phyloP scores from a whole-genome alignment of 2,888 invertebrate genomes.

The Rhimphoctona megacephalus region DNA sequence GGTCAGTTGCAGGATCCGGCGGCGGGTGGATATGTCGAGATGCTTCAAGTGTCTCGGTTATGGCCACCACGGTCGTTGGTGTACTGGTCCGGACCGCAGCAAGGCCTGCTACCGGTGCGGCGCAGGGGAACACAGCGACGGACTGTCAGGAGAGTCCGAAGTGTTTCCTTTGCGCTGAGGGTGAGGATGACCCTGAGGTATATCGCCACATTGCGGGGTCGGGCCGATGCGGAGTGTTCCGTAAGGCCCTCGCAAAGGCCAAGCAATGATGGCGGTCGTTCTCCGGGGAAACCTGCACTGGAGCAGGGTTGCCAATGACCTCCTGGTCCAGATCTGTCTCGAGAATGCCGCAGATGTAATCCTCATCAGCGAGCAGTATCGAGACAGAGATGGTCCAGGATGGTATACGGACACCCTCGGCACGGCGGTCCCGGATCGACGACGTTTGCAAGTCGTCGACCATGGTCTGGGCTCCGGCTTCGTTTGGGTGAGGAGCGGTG shows the following conservation, averaged over 20 bases:
- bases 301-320: constrained; percentile 45
- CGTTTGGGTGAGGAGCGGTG: constrained; percentile 52
- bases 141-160: constrained; percentile 25
- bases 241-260: constrained; percentile 28
- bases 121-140: constrained; percentile 32
- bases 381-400: constrained; percentile 4
- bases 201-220: constrained; percentile 6
- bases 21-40: not conserved
- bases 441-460: constrained; percentile 13
- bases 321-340: constrained; percentile 51
- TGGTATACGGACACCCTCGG: constrained; percentile 49
- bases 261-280: constrained; percentile 29
- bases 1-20: constrained; percentile 28
- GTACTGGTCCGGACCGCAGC: constrained; percentile 3
- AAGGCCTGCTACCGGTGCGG: constrained; percentile 45
- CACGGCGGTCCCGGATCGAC: constrained; percentile 43
- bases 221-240: constrained; percentile 35
- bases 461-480: constrained; percentile 36
- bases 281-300: constrained; percentile 60
- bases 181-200: not conserved
- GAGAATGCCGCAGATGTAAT: constrained; percentile 50
- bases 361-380: constrained; percentile 58
- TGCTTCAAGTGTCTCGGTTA: constrained; percentile 49
- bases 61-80: not conserved
- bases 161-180: constrained; percentile 27